Evolutionary conservation across 2,113 vertebrate species (phyloP).

Genomic region (Percina caprodes): DNA sequence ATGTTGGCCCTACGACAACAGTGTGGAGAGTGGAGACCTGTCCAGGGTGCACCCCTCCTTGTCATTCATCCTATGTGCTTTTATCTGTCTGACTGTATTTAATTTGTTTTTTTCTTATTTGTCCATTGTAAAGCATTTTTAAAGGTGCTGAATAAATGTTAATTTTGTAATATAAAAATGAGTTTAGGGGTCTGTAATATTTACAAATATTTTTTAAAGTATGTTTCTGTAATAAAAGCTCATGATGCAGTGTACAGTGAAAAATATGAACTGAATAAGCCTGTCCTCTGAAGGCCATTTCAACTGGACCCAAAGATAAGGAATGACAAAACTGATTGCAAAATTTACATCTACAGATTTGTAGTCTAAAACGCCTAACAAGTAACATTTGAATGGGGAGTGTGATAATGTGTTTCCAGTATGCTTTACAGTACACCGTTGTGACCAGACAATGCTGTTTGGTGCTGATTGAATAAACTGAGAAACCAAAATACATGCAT

Average conservation of each 20-base stretch:
- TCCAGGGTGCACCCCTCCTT: neutral
- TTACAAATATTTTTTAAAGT: neutral
- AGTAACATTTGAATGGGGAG: neutral
- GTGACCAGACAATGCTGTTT: neutral
- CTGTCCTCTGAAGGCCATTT: neutral
- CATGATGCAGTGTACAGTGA: neutral
- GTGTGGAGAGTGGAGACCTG: neutral
- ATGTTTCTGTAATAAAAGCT: neutral
- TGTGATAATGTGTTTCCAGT: neutral
- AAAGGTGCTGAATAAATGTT: too few relatives aligned
- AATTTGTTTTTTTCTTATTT: neutral
- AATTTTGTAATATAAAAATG: too few relatives aligned
- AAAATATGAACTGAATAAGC: neutral
- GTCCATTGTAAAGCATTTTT: too few relatives aligned
- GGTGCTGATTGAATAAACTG: neutral
- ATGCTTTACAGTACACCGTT: neutral
- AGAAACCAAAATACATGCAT: neutral
- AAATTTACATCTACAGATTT: too few relatives aligned
- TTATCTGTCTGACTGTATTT: neutral
- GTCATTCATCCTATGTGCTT: neutral
- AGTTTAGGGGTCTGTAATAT: neutral
- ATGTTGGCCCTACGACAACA: neutral
- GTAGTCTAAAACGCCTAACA: neutral
- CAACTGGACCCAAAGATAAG: neutral
- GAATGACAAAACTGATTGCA: neutral